Evolutionary conservation across 2,113 vertebrate species (phyloP), one percentile per base, ranked within the genome.

Genomic region (Pedionomus torquatus): DNA sequence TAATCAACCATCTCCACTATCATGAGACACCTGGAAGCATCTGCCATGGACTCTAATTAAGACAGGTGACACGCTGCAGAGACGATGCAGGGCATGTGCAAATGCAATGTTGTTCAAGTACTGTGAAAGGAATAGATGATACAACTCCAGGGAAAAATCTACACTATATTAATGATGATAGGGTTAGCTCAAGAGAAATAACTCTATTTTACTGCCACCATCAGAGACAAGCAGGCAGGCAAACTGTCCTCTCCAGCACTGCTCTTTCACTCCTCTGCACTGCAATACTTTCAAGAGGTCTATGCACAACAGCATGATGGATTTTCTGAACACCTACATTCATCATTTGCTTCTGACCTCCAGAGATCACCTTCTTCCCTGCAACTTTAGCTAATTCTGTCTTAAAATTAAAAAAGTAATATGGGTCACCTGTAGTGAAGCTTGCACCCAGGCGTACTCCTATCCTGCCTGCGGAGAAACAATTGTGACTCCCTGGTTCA

Each of bases 311-410:
- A 31, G 46, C 2, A 1, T 7, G 81, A 93, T 17, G 68, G 81
- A 77, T 93, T 89, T 74, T 43, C 64, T 82, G 58, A 92, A 89
- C 68, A 37, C 58, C 44, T 55, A 39, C 68, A 74, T 87, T 69
- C 7, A 7, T 80, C 80, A 76, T 23, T 72, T 39, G 21, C n/a
- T n/a, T 76, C 30, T 48, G 81, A 80, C 77, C 85, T 93, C 80
- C 68, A 74, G 2, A 51, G 81, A 72, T 54, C 83, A 65, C 1
- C 2, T 81, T 82, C 76, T 41, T 76, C 69, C 58, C 72, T 64
- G 39, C 63, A 95, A 41, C 61, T 83, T 83, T 7, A 60, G 83
- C 37, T 83, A 65, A 80, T 58, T 91, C 80, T 72, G 74, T 30
- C 84, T 77, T 20, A n/a, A 54, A 79, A 51, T 16, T 3, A n/a